Conservation (phyloP, 2,888 invertebrate genomes). For the Sussaba pulchella region DNA sequence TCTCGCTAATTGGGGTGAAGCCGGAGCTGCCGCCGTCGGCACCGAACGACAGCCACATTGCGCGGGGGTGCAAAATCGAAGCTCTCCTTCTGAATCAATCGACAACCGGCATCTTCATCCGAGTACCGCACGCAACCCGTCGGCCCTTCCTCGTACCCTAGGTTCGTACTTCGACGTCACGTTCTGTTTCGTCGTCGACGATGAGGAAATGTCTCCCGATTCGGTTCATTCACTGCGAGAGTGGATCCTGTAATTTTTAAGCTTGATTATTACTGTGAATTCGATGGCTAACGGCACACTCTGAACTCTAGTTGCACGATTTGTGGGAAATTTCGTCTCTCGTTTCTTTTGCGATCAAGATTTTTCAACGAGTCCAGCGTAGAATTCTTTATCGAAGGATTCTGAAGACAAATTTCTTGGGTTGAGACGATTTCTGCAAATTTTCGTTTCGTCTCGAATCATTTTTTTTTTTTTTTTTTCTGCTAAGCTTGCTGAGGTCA, state of each 20-base stretch:
- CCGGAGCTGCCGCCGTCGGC: slow-evolving; percentile 53
- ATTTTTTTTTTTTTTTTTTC: too few species aligned
- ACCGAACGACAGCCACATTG: slow-evolving; percentile 50
- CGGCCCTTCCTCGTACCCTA: slow-evolving; percentile 74
- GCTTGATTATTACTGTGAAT: too few species aligned
- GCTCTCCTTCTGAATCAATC: slow-evolving; percentile 65
- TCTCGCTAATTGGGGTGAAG: slow-evolving; percentile 80
- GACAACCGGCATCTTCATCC: slow-evolving; percentile 52
- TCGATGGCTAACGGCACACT: too few species aligned
- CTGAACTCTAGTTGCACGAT: too few species aligned
- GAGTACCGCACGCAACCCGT: slow-evolving; percentile 32
- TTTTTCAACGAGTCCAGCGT: too few species aligned
- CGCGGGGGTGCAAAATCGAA: slow-evolving; percentile 74
- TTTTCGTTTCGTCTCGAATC: too few species aligned
- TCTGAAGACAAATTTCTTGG: too few species aligned
- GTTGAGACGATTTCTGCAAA: too few species aligned
- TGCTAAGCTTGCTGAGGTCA: too few species aligned
- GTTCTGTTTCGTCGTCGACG: not conserved
- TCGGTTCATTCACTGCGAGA: not conserved
- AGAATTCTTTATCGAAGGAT: too few species aligned
- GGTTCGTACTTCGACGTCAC: slow-evolving; percentile 71
- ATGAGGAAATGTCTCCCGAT: not conserved
- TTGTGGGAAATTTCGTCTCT: too few species aligned
- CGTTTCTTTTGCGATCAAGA: too few species aligned
- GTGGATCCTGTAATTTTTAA: not conserved